Evolutionary conservation across 2,888 invertebrate genomes (phyloP).

Genomic region (Papilio gigon): DNA sequence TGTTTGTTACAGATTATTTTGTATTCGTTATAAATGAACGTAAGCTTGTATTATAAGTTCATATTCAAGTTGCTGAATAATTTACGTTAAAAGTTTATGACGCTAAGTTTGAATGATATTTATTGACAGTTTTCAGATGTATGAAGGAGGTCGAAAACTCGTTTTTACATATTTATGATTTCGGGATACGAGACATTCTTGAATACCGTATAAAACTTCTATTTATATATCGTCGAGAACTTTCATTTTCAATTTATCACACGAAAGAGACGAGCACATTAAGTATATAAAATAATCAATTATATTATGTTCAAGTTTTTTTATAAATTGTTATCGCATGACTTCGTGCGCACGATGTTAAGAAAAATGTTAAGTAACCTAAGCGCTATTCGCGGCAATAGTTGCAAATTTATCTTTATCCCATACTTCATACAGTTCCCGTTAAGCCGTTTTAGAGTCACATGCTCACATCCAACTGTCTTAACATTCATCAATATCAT

Average conservation of each 20-base stretch:
- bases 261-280: neutral
- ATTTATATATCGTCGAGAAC: neutral
- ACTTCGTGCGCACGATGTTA: too few relatives aligned
- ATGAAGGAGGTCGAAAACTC: constrained; percentile 33
- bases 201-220: neutral
- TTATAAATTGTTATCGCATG: too few relatives aligned
- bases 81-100: constrained; percentile 1
- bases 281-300: too few relatives aligned
- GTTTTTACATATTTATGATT: constrained; percentile 38
- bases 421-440: too few relatives aligned
- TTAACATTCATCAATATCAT: too few relatives aligned
- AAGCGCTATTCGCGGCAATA: too few relatives aligned
- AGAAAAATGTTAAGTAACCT: too few relatives aligned
- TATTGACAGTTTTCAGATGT: constrained; percentile 31
- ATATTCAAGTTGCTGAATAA: constrained; percentile 11
- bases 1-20: too few relatives aligned
- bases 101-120: constrained; percentile 46
- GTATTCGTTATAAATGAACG: neutral
- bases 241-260: neutral
- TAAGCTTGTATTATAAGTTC: neutral
- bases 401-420: too few relatives aligned
- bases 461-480: too few relatives aligned
- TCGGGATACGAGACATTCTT: constrained; percentile 23
- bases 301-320: too few relatives aligned
- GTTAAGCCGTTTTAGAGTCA: too few relatives aligned